Conservation (phyloP, 2,888 invertebrate species). For the Agrochola circellaris region DNA sequence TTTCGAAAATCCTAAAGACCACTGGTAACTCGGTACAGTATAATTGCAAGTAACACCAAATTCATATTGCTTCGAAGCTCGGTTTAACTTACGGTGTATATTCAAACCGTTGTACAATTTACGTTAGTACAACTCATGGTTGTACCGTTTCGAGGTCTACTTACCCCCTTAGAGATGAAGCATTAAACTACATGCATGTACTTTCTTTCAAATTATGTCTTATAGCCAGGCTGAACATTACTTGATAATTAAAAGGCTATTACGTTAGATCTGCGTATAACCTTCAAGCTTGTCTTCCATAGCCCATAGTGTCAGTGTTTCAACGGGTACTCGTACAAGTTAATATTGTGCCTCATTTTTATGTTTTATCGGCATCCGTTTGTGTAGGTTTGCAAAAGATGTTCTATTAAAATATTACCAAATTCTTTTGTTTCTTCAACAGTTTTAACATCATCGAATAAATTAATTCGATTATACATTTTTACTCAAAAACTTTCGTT, state of each 20-base stretch:
- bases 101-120: constrained; percentile 61
- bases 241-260: constrained; percentile 25
- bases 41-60: constrained; percentile 49
- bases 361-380: not conserved
- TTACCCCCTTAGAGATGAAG: constrained; percentile 52
- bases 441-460: constrained; percentile 26
- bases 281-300: not conserved
- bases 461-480: constrained; percentile 28
- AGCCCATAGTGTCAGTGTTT: not conserved
- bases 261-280: not conserved
- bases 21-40: constrained; percentile 12
- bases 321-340: not conserved
- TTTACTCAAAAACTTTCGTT: constrained; percentile 63
- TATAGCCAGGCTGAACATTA: constrained; percentile 22
- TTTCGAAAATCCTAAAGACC: constrained; percentile 1
- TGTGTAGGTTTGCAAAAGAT: not conserved
- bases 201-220: constrained; percentile 54
- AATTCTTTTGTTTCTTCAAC: not conserved
- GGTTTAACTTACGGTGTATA: constrained; percentile 56
- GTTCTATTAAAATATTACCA: not conserved
- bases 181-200: constrained; percentile 52
- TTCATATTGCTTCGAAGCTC: constrained; percentile 50
- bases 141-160: constrained; percentile 60
- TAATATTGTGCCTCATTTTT: constrained; percentile 1
- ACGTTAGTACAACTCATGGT: constrained; percentile 59